phyloP scores from a whole-genome alignment of 2,797 vertebrate species.

The Pseudopleuronectes americanus region DNA sequence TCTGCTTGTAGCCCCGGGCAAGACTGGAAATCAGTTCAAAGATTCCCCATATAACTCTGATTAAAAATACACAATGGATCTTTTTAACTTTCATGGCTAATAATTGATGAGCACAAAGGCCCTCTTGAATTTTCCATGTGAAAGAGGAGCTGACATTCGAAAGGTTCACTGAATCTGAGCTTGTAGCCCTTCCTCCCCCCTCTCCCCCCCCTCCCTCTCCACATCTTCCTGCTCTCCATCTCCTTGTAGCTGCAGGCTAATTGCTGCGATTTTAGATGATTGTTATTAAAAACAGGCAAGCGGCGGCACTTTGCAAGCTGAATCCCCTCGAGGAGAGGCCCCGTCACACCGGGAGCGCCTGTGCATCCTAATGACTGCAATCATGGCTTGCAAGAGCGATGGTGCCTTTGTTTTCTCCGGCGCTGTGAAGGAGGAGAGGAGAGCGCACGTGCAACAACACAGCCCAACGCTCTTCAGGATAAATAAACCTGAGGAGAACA shows the following conservation, averaged over 20 bases:
- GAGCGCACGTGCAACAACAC: conserved; percentile 45
- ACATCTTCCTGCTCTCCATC: conserved; percentile 55
- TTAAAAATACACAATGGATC: conserved; percentile 76
- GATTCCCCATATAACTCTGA: conserved; percentile 61
- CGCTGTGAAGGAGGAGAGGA: conserved; percentile 51
- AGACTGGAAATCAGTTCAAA: conserved; percentile 71
- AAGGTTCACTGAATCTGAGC: conserved; percentile 70
- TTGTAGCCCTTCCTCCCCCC: conserved; percentile 12
- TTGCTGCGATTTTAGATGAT: conserved; percentile 84
- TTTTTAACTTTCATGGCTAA: conserved; percentile 70
- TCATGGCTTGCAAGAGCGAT: conserved; percentile 65
- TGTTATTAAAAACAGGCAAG: conserved; percentile 85
- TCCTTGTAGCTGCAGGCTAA: conserved; percentile 79
- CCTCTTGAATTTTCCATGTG: conserved; percentile 75
- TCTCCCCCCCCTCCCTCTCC: conserved; percentile 15
- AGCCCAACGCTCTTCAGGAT: conserved; percentile 55
- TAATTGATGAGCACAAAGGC: conserved; percentile 77
- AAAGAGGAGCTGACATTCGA: conserved; percentile 72
- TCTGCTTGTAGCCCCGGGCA: conserved; percentile 49
- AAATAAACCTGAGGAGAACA: conserved; percentile 64
- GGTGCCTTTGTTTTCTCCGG: conserved; percentile 73
- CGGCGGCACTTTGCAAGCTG: conserved; percentile 63
- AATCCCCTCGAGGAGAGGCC: conserved; percentile 70
- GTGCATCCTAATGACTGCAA: conserved; percentile 79
- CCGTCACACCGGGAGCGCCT: conserved; percentile 66